Base-by-base conservation (phyloP, 2,888 invertebrate genomes). In the Oxytorus armatus region DNA sequence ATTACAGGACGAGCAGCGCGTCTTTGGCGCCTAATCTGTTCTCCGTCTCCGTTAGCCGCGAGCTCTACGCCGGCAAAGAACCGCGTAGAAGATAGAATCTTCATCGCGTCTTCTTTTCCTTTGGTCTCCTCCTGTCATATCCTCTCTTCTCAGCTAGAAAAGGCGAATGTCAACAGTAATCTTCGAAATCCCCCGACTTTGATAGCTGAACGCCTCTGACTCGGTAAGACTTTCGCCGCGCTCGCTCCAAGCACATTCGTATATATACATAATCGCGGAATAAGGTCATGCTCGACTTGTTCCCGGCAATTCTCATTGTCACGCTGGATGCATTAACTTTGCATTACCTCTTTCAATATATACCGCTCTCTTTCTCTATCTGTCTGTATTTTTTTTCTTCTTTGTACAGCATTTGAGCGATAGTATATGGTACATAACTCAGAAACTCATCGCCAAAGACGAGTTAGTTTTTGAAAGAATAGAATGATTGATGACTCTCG, bases 81-180 rank as follows among this genome's bases (percentile, higher is more conserved):
- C 44, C 51, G 3, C 3, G 25, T 11, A 74, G 44, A 59, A 14
- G 61, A 72, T 29, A 39, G 51, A 80, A 76, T 55, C 72, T 53
- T 63, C 72, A 61, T 72, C 66, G 42, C 61, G 53, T 76, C 66
- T 72, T 55, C 72, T 73, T 57, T 79, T 65, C 57, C 69, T 70
- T 76, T 73, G 76, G 68, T 63, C 73, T 49, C 16, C 23, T 39
- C n/a, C 55, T 42, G 69, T 70, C 57, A 72, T 76, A 55, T 74
- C 55, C 73, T 65, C 55, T 44, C 73, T 61, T 16, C 57, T 76
- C 49, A 23, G 63, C 49, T 69, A 65, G 33, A 68, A 74, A 39
- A 63, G 65, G 73, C 68, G 73, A 77, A 55, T 80, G 80, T 80
- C 80, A 80, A 80, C 63, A 80, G 80, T 73, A 77, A 80, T 80